These are phyloP conservation scores for Spheniscus humboldti DNA, from an alignment of 2,797 vertebrate genomes.

Conservation along the genomic window DNA sequence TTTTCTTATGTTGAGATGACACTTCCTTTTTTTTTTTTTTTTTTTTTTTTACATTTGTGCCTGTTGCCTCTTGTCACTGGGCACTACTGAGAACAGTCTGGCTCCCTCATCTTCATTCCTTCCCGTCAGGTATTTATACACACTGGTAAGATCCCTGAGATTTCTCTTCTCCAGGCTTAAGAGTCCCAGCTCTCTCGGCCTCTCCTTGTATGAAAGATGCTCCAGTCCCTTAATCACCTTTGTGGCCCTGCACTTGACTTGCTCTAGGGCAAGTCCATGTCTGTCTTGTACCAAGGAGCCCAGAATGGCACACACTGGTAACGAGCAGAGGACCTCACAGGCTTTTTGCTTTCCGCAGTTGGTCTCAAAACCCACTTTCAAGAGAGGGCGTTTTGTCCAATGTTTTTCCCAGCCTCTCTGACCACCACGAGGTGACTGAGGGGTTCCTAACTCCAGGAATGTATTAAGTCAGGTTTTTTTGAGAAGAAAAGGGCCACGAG, in stretches of 20 bases:
- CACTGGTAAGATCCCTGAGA: neutral
- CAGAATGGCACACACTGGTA: rapidly evolving
- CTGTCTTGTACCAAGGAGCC: neutral
- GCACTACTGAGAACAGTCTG: neutral
- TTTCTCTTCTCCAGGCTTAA: neutral
- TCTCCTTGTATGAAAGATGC: neutral
- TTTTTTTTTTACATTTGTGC: neutral
- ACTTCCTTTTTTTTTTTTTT: neutral
- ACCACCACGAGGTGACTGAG: neutral
- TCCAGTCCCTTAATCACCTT: neutral
- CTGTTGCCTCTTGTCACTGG: neutral
- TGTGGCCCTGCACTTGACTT: neutral
- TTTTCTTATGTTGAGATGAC: neutral
- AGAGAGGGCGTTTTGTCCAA: neutral
- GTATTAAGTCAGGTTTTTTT: neutral
- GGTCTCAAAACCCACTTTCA: neutral
- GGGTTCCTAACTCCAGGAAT: neutral
- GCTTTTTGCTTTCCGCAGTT: neutral
- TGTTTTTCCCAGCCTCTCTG: neutral
- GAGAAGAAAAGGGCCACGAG: neutral
- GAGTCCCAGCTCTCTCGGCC: neutral
- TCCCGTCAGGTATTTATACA: neutral
- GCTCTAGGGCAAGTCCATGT: neutral
- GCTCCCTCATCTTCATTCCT: neutral
- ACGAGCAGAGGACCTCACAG: neutral